phyloP scores from a whole-genome alignment of 2,888 invertebrate species.

The Nematopogon swammerdamellus region DNA sequence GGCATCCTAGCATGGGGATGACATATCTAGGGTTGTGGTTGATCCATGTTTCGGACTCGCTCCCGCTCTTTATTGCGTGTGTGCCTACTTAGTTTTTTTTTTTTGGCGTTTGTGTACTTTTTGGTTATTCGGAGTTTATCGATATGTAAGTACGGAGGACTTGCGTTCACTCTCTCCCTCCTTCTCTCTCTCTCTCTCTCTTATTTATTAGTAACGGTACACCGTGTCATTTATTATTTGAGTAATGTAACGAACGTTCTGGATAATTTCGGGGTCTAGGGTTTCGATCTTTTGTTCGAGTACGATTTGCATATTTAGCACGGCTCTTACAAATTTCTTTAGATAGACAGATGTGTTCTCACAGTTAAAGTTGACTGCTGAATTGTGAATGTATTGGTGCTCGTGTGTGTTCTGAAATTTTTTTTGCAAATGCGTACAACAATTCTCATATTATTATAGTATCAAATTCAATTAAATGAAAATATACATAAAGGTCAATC shows the following conservation, averaged over 20 bases:
- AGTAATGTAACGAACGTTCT: background rate
- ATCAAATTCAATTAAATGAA: too few species aligned
- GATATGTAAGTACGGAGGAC: background rate
- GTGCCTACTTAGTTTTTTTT: constrained; percentile 24
- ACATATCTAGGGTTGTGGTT: too few species aligned
- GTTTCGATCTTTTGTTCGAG: constrained; percentile 6
- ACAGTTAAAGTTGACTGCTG: too few species aligned
- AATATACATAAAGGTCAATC: too few species aligned
- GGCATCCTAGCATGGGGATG: too few species aligned
- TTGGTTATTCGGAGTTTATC: background rate
- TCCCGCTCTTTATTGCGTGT: constrained; percentile 14
- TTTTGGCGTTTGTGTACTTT: background rate
- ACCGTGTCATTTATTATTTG: background rate
- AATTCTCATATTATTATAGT: too few species aligned
- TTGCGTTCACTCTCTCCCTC: background rate
- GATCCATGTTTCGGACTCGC: too few species aligned
- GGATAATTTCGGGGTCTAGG: constrained; percentile 1
- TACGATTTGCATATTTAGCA: constrained; percentile 6
- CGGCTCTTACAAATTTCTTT: background rate
- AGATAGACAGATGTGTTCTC: background rate
- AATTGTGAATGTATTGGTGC: too few species aligned
- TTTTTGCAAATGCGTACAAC: too few species aligned
- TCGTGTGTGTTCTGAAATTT: too few species aligned
- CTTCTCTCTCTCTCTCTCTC: too few species aligned
- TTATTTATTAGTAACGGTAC: background rate